Evolutionary conservation across 2,888 invertebrate species (phyloP).

Genomic region (Euplagia quadripunctaria): DNA sequence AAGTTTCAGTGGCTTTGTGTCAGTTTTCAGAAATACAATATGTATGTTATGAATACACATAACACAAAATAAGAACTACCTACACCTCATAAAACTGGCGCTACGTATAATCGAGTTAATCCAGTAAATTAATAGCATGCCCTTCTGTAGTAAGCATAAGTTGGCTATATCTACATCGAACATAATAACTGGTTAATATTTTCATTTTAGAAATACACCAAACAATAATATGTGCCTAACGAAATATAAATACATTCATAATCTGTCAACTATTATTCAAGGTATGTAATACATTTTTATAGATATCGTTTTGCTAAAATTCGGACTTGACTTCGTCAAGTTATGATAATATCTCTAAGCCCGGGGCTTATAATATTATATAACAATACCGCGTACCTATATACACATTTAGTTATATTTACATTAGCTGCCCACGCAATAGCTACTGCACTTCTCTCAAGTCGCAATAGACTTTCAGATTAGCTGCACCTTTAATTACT

Average conservation of each 20-base stretch:
- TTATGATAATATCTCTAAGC: slow-evolving; percentile 52
- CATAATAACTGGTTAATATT: slow-evolving; percentile 16
- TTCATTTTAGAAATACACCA: slow-evolving; percentile 19
- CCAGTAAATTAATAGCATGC: slow-evolving; percentile 16
- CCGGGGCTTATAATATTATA: slow-evolving; percentile 52
- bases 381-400: slow-evolving; percentile 65
- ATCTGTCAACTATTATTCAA: slow-evolving; percentile 50
- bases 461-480: slow-evolving; percentile 66
- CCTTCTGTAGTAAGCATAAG: slow-evolving; percentile 19
- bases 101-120: slow-evolving; percentile 16
- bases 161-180: slow-evolving; percentile 6
- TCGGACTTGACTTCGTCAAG: slow-evolving; percentile 58
- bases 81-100: neutral
- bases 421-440: slow-evolving; percentile 74
- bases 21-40: neutral
- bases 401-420: slow-evolving; percentile 80
- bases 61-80: neutral
- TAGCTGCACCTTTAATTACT: slow-evolving; percentile 69
- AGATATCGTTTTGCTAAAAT: slow-evolving; percentile 39
- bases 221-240: slow-evolving; percentile 40
- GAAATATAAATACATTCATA: slow-evolving; percentile 45
- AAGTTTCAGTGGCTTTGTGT: neutral
- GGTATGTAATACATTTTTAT: slow-evolving; percentile 26
- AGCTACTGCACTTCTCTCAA: slow-evolving; percentile 45
- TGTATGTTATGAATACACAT: neutral